Percentiles rank a stretch among this genome's conserved stretches.
Conservation (phyloP, 2,113 vertebrate species). For the Ariopsis seemanni region DNA sequence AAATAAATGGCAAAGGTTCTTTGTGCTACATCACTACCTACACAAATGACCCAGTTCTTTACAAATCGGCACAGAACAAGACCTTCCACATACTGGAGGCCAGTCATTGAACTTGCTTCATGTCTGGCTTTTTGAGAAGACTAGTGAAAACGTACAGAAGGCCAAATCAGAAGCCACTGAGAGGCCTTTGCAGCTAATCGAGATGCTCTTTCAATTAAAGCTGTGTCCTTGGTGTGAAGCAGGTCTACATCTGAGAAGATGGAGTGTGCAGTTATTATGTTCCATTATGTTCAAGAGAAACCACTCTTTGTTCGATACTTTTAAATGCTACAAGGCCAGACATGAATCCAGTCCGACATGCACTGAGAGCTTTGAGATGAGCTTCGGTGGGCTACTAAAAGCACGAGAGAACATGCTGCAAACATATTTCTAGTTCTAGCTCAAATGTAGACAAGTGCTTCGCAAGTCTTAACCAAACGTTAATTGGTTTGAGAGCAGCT, state of each 20-base stretch:
- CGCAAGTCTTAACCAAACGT: background rate
- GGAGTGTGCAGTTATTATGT: background rate
- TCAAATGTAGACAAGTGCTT: constrained; percentile 7
- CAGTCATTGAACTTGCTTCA: background rate
- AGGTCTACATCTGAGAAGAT: background rate
- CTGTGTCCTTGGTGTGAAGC: background rate
- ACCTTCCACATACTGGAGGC: background rate
- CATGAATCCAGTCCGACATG: background rate
- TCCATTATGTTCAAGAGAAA: background rate
- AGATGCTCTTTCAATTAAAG: constrained; percentile 3
- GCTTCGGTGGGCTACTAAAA: background rate
- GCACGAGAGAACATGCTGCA: background rate
- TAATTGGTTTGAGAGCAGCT: constrained; percentile 16
- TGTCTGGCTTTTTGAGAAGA: background rate
- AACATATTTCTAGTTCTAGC: constrained; percentile 9
- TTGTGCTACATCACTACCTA: constrained; percentile 1
- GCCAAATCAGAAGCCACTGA: background rate
- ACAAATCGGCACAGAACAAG: constrained; percentile 26
- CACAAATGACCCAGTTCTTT: background rate
- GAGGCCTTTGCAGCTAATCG: background rate
- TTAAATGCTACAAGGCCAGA: background rate
- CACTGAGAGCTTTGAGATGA: constrained; percentile 1
- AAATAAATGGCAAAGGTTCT: background rate
- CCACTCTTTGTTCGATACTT: background rate
- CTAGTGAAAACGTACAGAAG: constrained; percentile 10